Base-by-base conservation (phyloP, 2,797 vertebrate species). In the Ciconia nigra region DNA sequence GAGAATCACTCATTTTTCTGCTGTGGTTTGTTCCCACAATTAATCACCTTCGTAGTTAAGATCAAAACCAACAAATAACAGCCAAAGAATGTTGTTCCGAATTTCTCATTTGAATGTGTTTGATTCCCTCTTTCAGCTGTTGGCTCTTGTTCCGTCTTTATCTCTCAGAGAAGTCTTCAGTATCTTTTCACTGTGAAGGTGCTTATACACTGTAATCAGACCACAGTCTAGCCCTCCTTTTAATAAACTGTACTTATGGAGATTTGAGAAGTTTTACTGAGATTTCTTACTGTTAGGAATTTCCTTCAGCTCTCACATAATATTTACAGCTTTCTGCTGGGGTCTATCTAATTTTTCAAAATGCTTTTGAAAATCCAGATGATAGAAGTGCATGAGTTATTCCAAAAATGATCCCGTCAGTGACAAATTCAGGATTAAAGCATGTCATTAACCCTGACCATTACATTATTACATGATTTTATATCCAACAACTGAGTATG, bases 351-450 rank as follows among this genome's bases (percentile, higher is more conserved):
- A 66, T 93, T 91, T 92, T 83, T 87, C 44, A 80, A 89, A 84
- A 73, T 59, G 19, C 26, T 85, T 84, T 83, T 24, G 21, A 85
- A 87, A 92, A 73, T 67, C 46, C 16, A 79, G 7, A 54, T 51
- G 12, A 63, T 69, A 69, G 39, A 71, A 79, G 11, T 84, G 8
- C 33, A 29, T 58, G 16, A 77, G 18, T 73, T 84, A 41, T 47
- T 85, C 4, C 1, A 79, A 72, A 72, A 83, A 28, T 29, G 0
- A 31, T 67, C 20, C 55, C 15, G 11, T 52, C 44, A 63, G 25
- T 83, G 74, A 62, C 31, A 76, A 90, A 70, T 65, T 82, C 55
- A 83, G 31, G 90, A 87, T 76, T 73, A 79, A 81, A 87, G 10
- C 14, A 21, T 57, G 18, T 71, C 16, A 54, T 89, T 95, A 87